Percentiles rank a stretch among this genome's conserved stretches.
These are phyloP conservation scores for Tenodera sinensis DNA, from an alignment of 2,888 invertebrate species.

Conservation along the genomic window DNA sequence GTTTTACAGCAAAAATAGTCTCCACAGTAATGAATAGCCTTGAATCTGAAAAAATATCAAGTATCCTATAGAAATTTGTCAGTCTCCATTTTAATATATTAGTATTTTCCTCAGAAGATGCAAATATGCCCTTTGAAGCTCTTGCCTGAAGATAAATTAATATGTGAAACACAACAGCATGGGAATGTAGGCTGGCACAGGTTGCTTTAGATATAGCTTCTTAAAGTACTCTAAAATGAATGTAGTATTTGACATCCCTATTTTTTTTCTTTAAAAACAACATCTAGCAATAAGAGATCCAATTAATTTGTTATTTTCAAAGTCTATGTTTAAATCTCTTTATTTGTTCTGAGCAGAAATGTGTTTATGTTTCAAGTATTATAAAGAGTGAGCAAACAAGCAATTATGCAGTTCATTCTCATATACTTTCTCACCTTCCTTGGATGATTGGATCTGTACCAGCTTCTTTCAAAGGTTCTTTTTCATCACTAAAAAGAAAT, in stretches of 20 bases:
- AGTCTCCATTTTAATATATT: neutral
- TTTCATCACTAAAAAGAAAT: conserved; percentile 63
- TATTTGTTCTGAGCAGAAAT: neutral
- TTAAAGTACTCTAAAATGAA: neutral
- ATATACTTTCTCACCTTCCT: conserved; percentile 12
- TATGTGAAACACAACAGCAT: neutral
- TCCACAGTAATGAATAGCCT: neutral
- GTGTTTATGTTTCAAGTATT: neutral
- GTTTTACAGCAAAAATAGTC: neutral
- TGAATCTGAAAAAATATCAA: neutral
- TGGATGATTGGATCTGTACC: conserved; percentile 48
- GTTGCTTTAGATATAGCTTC: neutral
- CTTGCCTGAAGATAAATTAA: neutral
- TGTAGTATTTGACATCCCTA: neutral
- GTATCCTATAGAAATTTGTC: neutral
- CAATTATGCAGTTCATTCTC: neutral
- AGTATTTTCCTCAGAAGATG: neutral
- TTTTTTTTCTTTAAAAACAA: neutral
- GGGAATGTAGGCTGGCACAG: neutral
- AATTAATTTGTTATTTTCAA: neutral
- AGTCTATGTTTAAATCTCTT: neutral
- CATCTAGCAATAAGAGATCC: neutral
- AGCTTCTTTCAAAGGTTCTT: conserved; percentile 69
- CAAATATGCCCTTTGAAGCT: neutral
- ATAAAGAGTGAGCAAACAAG: neutral